Percentiles rank a stretch among this genome's conserved stretches.
Evolutionary conservation across 2,888 invertebrate species (phyloP).

Genomic region (Lutraria lutraria): DNA sequence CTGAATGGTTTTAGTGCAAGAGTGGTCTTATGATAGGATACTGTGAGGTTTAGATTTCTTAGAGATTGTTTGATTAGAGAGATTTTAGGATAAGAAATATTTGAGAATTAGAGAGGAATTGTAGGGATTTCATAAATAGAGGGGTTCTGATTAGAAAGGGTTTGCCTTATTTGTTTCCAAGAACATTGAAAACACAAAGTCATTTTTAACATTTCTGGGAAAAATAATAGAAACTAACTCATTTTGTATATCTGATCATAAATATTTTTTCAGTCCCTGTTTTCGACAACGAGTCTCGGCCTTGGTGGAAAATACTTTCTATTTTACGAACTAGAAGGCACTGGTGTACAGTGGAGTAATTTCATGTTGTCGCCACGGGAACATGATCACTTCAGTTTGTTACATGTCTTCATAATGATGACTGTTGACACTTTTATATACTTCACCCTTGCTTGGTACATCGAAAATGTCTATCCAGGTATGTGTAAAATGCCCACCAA

Average conservation of each 20-base stretch:
- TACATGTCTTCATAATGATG: conserved; percentile 84
- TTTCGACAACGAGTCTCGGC: conserved; percentile 88
- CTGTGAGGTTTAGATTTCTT: too few species aligned
- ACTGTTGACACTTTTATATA: conserved; percentile 84
- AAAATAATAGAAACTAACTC: too few species aligned
- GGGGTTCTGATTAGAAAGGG: too few species aligned
- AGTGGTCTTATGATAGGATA: too few species aligned
- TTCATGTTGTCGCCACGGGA: conserved; percentile 82
- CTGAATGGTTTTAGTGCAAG: too few species aligned
- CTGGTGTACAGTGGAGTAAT: conserved; percentile 85
- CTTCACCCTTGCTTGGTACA: conserved; percentile 85
- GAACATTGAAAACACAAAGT: too few species aligned
- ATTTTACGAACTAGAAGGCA: conserved; percentile 87
- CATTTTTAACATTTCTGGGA: too few species aligned
- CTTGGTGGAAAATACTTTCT: conserved; percentile 88
- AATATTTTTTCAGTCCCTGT: conserved; percentile 80
- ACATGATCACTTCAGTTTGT: conserved; percentile 83
- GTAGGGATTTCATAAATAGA: too few species aligned
- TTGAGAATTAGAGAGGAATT: too few species aligned
- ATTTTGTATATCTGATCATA: background rate
- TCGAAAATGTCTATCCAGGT: conserved; percentile 86
- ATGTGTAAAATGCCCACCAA: conserved; percentile 9
- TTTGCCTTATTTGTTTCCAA: too few species aligned
- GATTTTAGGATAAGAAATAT: too few species aligned
- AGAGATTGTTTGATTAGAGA: too few species aligned